Base-by-base conservation (phyloP, 2,797 vertebrate genomes). In the Peromyscus melanophrys region DNA sequence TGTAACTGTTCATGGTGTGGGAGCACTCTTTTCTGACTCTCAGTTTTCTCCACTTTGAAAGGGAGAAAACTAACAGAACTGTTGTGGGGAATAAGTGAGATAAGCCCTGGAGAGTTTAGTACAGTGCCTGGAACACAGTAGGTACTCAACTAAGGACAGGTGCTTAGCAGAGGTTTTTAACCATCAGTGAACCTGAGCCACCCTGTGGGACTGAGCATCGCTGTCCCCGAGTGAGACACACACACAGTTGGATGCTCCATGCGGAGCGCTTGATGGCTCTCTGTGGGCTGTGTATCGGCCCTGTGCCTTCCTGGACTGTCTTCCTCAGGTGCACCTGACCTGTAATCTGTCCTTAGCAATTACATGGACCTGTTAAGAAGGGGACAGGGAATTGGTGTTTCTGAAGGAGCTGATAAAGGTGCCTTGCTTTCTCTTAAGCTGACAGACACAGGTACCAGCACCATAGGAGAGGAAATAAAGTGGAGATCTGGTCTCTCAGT, bases 1-100 rank as follows among this genome's bases (percentile, higher is more conserved):
- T 46, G 12, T 3, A 11, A 1, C 3, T 13, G 67, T 16, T 52
- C 31, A 19, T 23, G 49, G 14, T 31, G 59, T 52, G 23, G 52
- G 12, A 19, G 21, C 49, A 49, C 34, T 40, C 75, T 34, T 49
- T 11, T 4, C 13, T 9, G 23, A 31, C 7, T 31, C 71, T 75
- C 19, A 5, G 37, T 8, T 9, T 69, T 80, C 73, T 96, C 29
- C 25, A 0, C 65, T 46, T 78, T 69, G 27, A 61, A 76, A 37
- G 17, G 11, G n/a, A 3, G 25, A 37, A 9, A 2, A 49, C 6
- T 29, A 23, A n/a, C 0, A 61, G 43, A n/a, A 75, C 0, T 13
- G 4, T 31, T 49, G 10, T 34, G 61, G 83, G 29, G 71, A 49
- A 4, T 65, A 25, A 76, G 1, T 16, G 46, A 52, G 14, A 80